Conservation (phyloP, 2,888 invertebrate genomes). For the Mylabris sibirica region DNA sequence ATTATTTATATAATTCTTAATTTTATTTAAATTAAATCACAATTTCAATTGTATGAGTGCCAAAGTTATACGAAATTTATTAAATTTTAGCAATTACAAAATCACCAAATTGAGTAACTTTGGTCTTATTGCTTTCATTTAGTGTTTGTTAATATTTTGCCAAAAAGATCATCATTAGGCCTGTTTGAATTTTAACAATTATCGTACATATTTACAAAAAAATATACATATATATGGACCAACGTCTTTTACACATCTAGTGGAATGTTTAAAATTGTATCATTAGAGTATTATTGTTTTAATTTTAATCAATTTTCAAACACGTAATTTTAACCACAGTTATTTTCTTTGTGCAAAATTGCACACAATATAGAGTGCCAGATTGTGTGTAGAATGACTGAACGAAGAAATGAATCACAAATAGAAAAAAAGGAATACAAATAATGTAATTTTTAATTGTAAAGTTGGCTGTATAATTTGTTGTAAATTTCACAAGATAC, state of each 20-base stretch:
- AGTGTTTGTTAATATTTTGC: no score
- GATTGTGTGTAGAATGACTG: constrained; percentile 37
- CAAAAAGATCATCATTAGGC: not conserved
- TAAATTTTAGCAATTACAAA: constrained; percentile 18
- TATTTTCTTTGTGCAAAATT: constrained; percentile 51
- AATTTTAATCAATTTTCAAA: constrained; percentile 47
- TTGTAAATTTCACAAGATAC: constrained; percentile 31
- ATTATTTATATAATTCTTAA: constrained; percentile 19
- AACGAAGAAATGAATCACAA: constrained; percentile 40
- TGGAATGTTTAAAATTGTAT: constrained; percentile 6
- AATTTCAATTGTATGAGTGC: constrained; percentile 22
- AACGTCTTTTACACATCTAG: not conserved
- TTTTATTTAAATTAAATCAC: constrained; percentile 14
- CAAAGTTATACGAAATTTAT: constrained; percentile 29
- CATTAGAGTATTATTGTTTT: constrained; percentile 5
- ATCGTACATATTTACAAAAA: not conserved
- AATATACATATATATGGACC: no score
- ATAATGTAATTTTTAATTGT: constrained; percentile 39
- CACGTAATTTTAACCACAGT: constrained; percentile 50
- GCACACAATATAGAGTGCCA: constrained; percentile 46
- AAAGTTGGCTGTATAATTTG: constrained; percentile 56
- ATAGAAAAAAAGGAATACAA: not conserved
- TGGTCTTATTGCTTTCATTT: constrained; percentile 23
- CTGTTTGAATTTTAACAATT: no score
- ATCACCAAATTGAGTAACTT: constrained; percentile 26